Percentiles rank a stretch among this genome's conserved stretches.
phyloP scores from a whole-genome alignment of 2,888 invertebrate species.

The Leptinotarsa tumamoca region DNA sequence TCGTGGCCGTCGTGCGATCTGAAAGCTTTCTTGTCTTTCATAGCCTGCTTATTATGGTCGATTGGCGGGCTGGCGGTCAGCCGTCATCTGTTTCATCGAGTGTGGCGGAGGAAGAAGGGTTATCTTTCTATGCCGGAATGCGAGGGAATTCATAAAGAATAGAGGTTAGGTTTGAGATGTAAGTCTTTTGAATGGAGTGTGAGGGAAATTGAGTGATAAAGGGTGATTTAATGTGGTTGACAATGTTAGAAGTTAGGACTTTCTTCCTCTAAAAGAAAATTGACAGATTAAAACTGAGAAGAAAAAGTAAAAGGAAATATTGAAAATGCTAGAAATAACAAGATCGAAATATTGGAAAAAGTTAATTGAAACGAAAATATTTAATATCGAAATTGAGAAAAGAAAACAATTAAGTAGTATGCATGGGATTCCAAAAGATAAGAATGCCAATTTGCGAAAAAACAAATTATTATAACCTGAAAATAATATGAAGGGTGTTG shows the following conservation, averaged over 20 bases:
- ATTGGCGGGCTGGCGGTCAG: conserved; percentile 38
- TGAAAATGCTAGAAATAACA: too few relatives aligned
- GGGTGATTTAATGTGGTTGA: neutral
- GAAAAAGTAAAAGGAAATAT: too few relatives aligned
- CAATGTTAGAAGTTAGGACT: neutral
- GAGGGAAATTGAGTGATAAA: neutral
- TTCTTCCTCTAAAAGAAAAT: neutral
- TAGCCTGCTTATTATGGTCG: conserved; percentile 39
- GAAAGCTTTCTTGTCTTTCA: conserved; percentile 39
- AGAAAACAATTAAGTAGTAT: too few relatives aligned
- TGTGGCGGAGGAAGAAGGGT: conserved; percentile 5
- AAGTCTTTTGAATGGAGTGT: neutral
- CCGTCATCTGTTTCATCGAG: conserved; percentile 36
- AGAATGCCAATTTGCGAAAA: too few relatives aligned
- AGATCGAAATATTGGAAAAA: too few relatives aligned
- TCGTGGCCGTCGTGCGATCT: conserved; percentile 33
- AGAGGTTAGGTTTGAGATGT: neutral
- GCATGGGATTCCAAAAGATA: too few relatives aligned
- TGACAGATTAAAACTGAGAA: too few relatives aligned
- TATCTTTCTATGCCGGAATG: neutral
- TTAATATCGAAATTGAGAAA: too few relatives aligned
- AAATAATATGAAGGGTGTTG: too few relatives aligned
- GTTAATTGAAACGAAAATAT: too few relatives aligned
- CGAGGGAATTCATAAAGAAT: neutral
- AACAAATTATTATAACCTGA: too few relatives aligned